phyloP scores from a whole-genome alignment of 2,888 invertebrate species.

The Tolmerus cingulatus region DNA sequence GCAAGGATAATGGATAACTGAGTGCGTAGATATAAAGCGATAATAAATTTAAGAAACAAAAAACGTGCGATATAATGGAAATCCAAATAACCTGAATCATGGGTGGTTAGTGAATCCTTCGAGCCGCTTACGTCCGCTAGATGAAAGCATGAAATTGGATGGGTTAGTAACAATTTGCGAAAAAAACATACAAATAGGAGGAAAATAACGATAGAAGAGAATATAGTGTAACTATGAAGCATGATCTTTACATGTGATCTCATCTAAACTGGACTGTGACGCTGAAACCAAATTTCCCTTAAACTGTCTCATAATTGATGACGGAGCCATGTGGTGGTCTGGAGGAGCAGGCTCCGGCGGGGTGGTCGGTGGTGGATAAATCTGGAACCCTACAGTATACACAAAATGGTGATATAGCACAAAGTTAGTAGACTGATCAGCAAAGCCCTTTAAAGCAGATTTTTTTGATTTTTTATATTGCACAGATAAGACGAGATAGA shows the following conservation, averaged over 20 bases:
- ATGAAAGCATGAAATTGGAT: conserved; percentile 25
- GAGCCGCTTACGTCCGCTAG: conserved; percentile 82
- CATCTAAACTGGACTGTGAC: conserved; percentile 72
- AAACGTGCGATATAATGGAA: conserved; percentile 42
- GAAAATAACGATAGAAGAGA: conserved; percentile 44
- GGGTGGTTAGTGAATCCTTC: conserved; percentile 80
- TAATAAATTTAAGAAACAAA: conserved; percentile 50
- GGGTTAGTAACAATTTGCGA: not conserved
- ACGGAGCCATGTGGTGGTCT: conserved; percentile 73
- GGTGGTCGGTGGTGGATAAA: conserved; percentile 83
- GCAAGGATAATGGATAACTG: not conserved
- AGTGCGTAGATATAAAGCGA: conserved; percentile 31
- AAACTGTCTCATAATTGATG: conserved; percentile 64
- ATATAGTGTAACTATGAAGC: conserved; percentile 46
- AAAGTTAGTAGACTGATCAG: not conserved
- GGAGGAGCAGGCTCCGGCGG: conserved; percentile 87
- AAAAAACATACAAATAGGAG: not conserved
- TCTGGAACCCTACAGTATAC: conserved; percentile 73
- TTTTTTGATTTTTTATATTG: not conserved
- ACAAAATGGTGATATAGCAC: not conserved
- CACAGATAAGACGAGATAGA: conserved; percentile 1
- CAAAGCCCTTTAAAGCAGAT: conserved; percentile 19
- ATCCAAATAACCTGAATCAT: conserved; percentile 76
- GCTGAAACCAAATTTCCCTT: conserved; percentile 65
- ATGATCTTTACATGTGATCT: conserved; percentile 69